Base-by-base conservation (phyloP, 2,888 invertebrate species). In the Scrobipalpa atriplicella region DNA sequence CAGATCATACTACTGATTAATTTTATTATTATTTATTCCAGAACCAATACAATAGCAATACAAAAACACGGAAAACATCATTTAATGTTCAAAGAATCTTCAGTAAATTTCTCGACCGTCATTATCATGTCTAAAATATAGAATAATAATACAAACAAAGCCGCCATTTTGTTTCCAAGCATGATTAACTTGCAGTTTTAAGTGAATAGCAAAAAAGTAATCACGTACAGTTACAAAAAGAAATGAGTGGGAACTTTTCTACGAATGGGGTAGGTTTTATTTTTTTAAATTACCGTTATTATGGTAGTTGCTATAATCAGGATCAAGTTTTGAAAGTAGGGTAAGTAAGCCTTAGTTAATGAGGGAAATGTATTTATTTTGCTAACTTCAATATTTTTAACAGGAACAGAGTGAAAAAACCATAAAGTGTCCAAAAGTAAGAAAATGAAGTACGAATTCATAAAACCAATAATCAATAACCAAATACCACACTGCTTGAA, bases 201-300 rank as follows among this genome's bases (percentile, higher is more conserved):
- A 58, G 73, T 71, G 19, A 43, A 58, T 11, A 47, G 58, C 66
- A 66, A 73, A 72, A 68, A 70, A 43, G 66, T 74, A 80, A 79
- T 78, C 75, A 78, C 76, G 69, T 72, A 78, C 77, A 56, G 76
- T 78, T 77, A 75, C 69, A 64, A 76, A 77, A 79, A 77, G 80
- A 80, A 86, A 82, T 74, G 76, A 82, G 78, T 76, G 71, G 75
- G 78, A 81, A 76, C 73, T 75, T 75, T 86, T 85, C 85, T 75
- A 74, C 72, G 85, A 85, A 84, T 77, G 78, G 75, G 75, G 74
- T 76, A 79, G 74, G 75, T 78, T 80, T 79, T 73, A 80, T 81
- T 81, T 81, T 79, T 79, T 80, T 68, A 83, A 87, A 87, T 86
- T 82, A 83, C 84, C 68, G 84, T 85, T 84, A 86, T 87, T 87